These are phyloP conservation scores for Stictocephala bisonia DNA, from an alignment of 2,888 invertebrate species.

Conservation along the genomic window DNA sequence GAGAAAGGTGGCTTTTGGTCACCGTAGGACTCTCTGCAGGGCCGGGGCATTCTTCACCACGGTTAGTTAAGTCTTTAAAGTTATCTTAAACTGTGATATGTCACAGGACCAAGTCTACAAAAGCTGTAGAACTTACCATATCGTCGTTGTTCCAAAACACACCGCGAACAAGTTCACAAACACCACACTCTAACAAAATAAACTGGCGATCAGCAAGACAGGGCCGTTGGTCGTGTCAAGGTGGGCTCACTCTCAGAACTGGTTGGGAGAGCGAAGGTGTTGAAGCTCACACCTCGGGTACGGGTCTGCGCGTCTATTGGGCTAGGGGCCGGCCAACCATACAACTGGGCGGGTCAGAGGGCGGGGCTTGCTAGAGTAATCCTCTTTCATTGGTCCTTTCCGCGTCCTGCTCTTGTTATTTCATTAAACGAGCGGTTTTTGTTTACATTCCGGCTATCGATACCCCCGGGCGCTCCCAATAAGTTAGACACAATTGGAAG, in stretches of 20 bases:
- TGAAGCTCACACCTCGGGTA: slow-evolving; percentile 10
- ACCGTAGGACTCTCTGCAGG: slow-evolving; percentile 95
- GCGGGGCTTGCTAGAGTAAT: not conserved
- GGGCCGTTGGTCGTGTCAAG: slow-evolving; percentile 6
- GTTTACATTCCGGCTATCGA: slow-evolving; percentile 48
- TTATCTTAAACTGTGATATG: not conserved
- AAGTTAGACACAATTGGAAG: slow-evolving; percentile 47
- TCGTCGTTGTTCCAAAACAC: too few relatives aligned
- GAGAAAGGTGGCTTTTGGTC: slow-evolving; percentile 99
- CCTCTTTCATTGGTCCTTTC: slow-evolving; percentile 19
- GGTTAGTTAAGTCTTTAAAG: not conserved
- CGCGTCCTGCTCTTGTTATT: slow-evolving; percentile 39
- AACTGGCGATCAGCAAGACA: too few relatives aligned
- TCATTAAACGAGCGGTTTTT: slow-evolving; percentile 46
- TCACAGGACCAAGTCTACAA: slow-evolving; percentile 2
- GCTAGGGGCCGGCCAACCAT: slow-evolving; percentile 2
- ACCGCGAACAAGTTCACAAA: too few relatives aligned
- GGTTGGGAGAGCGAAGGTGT: slow-evolving; percentile 30
- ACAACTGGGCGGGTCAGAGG: slow-evolving; percentile 24
- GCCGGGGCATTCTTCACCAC: slow-evolving; percentile 83
- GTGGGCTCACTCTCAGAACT: slow-evolving; percentile 40
- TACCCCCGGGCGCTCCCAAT: slow-evolving; percentile 42
- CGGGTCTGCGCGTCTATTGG: slow-evolving; percentile 7
- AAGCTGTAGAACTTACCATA: slow-evolving; percentile 9
- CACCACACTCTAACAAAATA: too few relatives aligned